Evolutionary conservation across 2,888 invertebrate species (phyloP).

Genomic region (Athetis lepigone): DNA sequence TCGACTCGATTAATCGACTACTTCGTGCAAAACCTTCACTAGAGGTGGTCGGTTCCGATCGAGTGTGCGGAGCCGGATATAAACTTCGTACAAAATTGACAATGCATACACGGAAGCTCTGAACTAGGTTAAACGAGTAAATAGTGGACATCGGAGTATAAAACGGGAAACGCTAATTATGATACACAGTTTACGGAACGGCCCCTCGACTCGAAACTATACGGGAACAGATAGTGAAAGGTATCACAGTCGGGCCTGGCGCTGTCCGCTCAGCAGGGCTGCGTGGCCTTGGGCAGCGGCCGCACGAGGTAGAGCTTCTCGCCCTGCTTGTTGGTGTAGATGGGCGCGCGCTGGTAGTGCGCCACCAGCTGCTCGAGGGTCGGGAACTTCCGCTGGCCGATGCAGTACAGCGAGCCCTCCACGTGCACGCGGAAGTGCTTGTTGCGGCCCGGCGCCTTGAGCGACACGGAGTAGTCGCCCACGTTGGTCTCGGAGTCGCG

Average conservation of each 20-base stretch:
- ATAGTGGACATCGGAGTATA: constrained; percentile 39
- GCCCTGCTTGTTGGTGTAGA: constrained; percentile 99
- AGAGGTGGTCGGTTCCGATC: constrained; percentile 43
- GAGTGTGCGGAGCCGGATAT: constrained; percentile 56
- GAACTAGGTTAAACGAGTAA: constrained; percentile 55
- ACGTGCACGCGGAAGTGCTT: constrained; percentile 99
- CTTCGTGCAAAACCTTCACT: constrained; percentile 50
- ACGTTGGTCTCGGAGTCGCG: constrained; percentile 99
- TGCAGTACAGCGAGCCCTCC: constrained; percentile 97
- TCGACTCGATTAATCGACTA: constrained; percentile 48
- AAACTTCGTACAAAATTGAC: constrained; percentile 66
- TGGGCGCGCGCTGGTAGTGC: constrained; percentile 99
- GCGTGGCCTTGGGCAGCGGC: constrained; percentile 93
- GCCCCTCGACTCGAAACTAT: constrained; percentile 21
- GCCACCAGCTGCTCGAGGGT: constrained; percentile 98
- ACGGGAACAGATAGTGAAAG: constrained; percentile 21
- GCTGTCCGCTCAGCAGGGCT: constrained; percentile 73
- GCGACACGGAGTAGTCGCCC: constrained; percentile 99
- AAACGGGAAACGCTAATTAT: constrained; percentile 30
- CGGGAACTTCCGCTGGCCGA: constrained; percentile 99
- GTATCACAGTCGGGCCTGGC: constrained; percentile 31
- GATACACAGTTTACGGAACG: constrained; percentile 26
- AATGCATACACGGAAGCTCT: constrained; percentile 63
- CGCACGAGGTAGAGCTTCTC: constrained; percentile 99
- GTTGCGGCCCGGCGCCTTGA: constrained; percentile 99